These are phyloP conservation scores for Agrotis clavis DNA, from an alignment of 2,888 invertebrate genomes.

Conservation along the genomic window DNA sequence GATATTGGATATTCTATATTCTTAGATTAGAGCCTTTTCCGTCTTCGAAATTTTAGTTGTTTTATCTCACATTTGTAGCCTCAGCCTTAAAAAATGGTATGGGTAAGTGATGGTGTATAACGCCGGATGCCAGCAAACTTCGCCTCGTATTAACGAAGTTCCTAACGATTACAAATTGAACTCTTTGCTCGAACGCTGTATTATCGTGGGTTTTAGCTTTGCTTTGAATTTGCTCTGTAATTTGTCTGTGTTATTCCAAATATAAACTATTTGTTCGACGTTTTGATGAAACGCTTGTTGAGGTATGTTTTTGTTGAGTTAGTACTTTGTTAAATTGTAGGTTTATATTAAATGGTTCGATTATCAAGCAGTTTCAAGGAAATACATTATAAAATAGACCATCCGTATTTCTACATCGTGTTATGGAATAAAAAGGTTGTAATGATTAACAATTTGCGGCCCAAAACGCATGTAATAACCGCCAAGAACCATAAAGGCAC, in stretches of 20 bases:
- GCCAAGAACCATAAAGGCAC: too few species aligned
- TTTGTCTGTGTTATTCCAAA: slow-evolving; percentile 38
- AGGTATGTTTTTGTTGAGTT: slow-evolving; percentile 1
- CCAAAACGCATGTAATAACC: too few species aligned
- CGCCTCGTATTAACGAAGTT: slow-evolving; percentile 39
- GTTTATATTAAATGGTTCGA: background rate
- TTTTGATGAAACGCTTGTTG: slow-evolving; percentile 8
- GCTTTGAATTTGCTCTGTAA: slow-evolving; percentile 37
- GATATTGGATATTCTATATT: too few species aligned
- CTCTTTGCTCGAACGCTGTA: slow-evolving; percentile 27
- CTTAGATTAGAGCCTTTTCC: background rate
- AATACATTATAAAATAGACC: background rate
- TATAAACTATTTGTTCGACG: slow-evolving; percentile 21
- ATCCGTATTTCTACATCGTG: too few species aligned
- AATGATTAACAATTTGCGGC: background rate
- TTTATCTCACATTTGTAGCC: background rate
- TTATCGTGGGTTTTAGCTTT: slow-evolving; percentile 50
- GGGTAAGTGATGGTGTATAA: slow-evolving; percentile 34
- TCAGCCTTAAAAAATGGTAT: slow-evolving; percentile 16
- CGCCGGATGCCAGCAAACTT: slow-evolving; percentile 39
- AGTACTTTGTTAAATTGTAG: slow-evolving; percentile 3
- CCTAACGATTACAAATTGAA: slow-evolving; percentile 57
- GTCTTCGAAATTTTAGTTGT: too few species aligned
- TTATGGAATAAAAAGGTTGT: background rate
- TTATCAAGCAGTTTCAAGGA: background rate